Conservation (phyloP, 2,113 vertebrate genomes). For the Antidorcas marsupialis region DNA sequence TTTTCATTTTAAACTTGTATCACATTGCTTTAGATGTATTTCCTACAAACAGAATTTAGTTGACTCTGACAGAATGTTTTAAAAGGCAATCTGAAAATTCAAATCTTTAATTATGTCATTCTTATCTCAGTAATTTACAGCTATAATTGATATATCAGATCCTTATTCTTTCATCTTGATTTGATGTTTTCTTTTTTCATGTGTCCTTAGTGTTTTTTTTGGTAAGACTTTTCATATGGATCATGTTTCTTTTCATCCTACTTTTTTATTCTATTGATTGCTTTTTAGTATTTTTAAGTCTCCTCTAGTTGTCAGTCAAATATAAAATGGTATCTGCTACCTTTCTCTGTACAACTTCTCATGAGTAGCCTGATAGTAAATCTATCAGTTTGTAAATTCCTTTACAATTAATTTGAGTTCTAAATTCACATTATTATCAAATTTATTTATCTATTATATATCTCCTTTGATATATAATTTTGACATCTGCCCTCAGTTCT, state of each 20-base stretch:
- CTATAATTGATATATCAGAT: neutral
- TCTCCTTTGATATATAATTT: neutral
- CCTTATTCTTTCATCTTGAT: neutral
- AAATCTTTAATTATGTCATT: neutral
- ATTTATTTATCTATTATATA: neutral
- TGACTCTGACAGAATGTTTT: neutral
- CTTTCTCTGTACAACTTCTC: neutral
- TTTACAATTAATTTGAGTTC: neutral
- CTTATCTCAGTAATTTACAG: constrained; percentile 1
- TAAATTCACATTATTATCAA: neutral
- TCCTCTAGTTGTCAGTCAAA: neutral
- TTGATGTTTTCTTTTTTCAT: neutral
- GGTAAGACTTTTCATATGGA: neutral
- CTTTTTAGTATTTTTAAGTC: neutral
- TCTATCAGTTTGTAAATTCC: neutral
- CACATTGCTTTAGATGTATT: neutral
- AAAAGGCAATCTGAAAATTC: neutral
- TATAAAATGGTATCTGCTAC: neutral
- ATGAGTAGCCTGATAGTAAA: neutral
- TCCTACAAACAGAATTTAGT: neutral
- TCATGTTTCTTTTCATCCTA: neutral
- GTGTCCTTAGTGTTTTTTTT: neutral
- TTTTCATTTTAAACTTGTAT: neutral
- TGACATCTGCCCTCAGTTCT: neutral
- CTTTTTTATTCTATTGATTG: neutral